Percentiles rank a stretch among this genome's conserved stretches.
Conservation (phyloP, 2,113 vertebrate genomes). For the Leptodactylus fuscus region DNA sequence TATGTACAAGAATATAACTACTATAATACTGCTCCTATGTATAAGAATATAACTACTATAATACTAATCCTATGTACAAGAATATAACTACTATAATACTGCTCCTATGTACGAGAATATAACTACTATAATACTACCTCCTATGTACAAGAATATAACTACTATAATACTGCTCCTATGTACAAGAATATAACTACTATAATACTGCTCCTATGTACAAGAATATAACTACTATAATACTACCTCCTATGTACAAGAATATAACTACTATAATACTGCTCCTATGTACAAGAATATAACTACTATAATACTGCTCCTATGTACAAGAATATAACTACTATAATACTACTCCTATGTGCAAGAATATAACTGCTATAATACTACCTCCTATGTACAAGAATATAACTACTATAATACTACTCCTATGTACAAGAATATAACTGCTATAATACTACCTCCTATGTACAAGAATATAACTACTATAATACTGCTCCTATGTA, state of each 20-base stretch:
- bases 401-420: too few species aligned
- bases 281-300: too few species aligned
- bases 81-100: background rate
- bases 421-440: too few species aligned
- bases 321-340: too few species aligned
- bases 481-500: too few species aligned
- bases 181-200: background rate
- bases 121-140: too few species aligned
- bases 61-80: too few species aligned
- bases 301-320: background rate
- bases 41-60: background rate
- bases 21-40: constrained; percentile 4
- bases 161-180: background rate
- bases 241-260: background rate
- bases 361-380: too few species aligned
- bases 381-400: too few species aligned
- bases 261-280: constrained; percentile 5
- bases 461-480: background rate
- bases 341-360: too few species aligned
- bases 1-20: background rate
- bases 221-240: constrained; percentile 2
- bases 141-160: background rate
- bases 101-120: too few species aligned
- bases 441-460: too few species aligned
- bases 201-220: constrained; percentile 11